Base-by-base conservation (phyloP, 2,113 vertebrate genomes). In the Salvelinus namaycush region DNA sequence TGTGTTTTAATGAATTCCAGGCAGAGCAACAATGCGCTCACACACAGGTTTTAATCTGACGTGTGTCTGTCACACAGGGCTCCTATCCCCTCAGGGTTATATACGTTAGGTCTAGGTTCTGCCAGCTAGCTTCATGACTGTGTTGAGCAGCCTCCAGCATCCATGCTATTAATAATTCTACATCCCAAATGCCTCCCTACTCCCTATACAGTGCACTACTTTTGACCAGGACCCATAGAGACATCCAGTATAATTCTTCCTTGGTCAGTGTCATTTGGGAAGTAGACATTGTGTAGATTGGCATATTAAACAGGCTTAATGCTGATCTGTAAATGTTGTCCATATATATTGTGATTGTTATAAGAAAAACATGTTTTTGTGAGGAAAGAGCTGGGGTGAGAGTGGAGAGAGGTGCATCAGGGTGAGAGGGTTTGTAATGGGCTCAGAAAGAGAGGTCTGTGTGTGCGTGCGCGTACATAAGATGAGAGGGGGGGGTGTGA, bases 21-120 rank as follows among this genome's bases (percentile, higher is more conserved):
- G 16, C 26, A 57, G 12, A 73, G 13, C 18, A 26, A 5, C 31
- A 59, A 51, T n/a, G 67, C 7, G 57, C 31, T 16, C 44, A 31
- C 54, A 57, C 54, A 57, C 16, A n/a, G 18, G n/a, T n/a, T 62
- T n/a, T 62, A 62, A 62, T n/a, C 26, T 34, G 24, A 12, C 20
- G 14, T 18, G 68, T 24, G 6, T 13, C 5, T 26, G 70, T 75
- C 22, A 34, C 20, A 29, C 0, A 1, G 14, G 14, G 24, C 16
- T 59, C n/a, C 7, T 1, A 27, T 6, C 26, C 49, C 22, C 44
- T 76, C 20, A 34, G 12, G 39, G 64, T 66, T 72, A 75, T 76
- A 75, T 78, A 65, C 82, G 81, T 90, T 83, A 88, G 59, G 76
- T 81, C 78, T 67, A 44, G 31, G 16, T 73, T 73, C 72, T 16